These are phyloP conservation scores for Ctenochaetus hawaiiensis DNA, from an alignment of 2,797 vertebrate species.

Conservation along the genomic window DNA sequence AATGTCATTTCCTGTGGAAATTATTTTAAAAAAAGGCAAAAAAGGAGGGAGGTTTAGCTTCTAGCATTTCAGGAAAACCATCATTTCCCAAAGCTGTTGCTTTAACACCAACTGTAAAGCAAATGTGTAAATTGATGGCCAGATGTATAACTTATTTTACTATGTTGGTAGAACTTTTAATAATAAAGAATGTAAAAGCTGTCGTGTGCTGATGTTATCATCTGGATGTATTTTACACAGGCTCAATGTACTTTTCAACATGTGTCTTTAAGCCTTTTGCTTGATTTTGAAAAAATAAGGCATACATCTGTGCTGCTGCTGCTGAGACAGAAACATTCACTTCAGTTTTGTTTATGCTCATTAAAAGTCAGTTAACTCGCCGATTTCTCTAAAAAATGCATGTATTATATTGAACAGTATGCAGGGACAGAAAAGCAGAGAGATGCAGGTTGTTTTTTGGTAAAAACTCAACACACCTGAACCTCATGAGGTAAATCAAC, in stretches of 20 bases:
- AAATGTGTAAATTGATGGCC: slow-evolving; percentile 78
- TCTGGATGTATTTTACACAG: slow-evolving; percentile 17
- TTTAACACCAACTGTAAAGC: slow-evolving; percentile 66
- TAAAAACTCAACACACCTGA: not conserved
- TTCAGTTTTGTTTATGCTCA: not conserved
- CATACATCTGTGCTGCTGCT: slow-evolving; percentile 57
- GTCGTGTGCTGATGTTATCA: slow-evolving; percentile 42
- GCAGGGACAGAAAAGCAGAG: not conserved
- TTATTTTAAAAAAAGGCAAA: slow-evolving; percentile 77
- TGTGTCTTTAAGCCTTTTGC: slow-evolving; percentile 7
- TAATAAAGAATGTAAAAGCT: slow-evolving; percentile 87
- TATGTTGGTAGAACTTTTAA: slow-evolving; percentile 88
- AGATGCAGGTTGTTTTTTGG: too few relatives aligned
- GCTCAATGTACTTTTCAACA: not conserved
- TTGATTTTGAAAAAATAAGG: slow-evolving; percentile 43
- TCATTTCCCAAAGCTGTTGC: slow-evolving; percentile 68
- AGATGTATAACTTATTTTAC: slow-evolving; percentile 88
- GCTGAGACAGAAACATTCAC: not conserved
- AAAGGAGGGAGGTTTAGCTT: slow-evolving; percentile 54
- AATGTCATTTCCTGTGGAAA: slow-evolving; percentile 97
- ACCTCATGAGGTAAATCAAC: too few relatives aligned
- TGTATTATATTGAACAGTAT: not conserved
- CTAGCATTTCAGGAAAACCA: slow-evolving; percentile 73
- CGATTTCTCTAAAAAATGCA: not conserved
- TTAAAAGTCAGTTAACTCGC: not conserved